phyloP scores from a whole-genome alignment of 2,888 invertebrate genomes.

The Oligia latruncula region DNA sequence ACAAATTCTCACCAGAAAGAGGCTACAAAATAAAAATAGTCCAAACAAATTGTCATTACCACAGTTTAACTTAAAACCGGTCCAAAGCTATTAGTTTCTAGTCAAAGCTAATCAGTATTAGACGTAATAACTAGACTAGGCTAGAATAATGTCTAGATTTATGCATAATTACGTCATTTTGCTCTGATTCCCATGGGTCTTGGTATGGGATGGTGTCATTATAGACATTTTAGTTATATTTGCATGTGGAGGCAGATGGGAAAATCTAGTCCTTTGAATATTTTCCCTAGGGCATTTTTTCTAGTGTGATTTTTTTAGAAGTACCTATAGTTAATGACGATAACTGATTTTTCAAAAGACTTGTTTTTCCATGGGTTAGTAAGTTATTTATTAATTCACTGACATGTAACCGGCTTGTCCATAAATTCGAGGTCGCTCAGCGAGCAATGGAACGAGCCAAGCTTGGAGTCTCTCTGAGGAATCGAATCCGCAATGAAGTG shows the following conservation, averaged over 20 bases:
- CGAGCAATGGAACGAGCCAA: too few species aligned
- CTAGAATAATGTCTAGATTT: slow-evolving; percentile 38
- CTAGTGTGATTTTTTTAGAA: too few species aligned
- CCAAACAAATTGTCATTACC: slow-evolving; percentile 38
- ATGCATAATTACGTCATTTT: slow-evolving; percentile 45
- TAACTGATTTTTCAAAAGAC: too few species aligned
- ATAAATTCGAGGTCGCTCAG: too few species aligned
- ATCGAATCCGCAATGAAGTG: too few species aligned
- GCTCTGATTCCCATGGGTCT: slow-evolving; percentile 45
- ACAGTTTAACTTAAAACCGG: slow-evolving; percentile 44
- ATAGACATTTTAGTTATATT: slow-evolving; percentile 33
- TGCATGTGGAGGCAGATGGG: slow-evolving; percentile 23
- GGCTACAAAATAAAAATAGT: slow-evolving; percentile 25
- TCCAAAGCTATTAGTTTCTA: slow-evolving; percentile 32
- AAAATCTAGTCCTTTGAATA: background rate
- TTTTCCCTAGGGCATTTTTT: background rate
- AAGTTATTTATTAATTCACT: too few species aligned
- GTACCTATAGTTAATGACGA: too few species aligned
- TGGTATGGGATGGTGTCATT: slow-evolving; percentile 21
- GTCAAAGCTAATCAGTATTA: slow-evolving; percentile 31
- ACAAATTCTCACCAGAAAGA: slow-evolving; percentile 26
- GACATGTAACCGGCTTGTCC: too few species aligned
- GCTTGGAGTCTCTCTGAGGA: too few species aligned
- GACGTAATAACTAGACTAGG: slow-evolving; percentile 32
- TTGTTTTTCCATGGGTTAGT: too few species aligned